Percentiles rank a stretch among this genome's conserved stretches.
phyloP scores from a whole-genome alignment of 2,888 invertebrate species.

The Teinopalpus imperialis region DNA sequence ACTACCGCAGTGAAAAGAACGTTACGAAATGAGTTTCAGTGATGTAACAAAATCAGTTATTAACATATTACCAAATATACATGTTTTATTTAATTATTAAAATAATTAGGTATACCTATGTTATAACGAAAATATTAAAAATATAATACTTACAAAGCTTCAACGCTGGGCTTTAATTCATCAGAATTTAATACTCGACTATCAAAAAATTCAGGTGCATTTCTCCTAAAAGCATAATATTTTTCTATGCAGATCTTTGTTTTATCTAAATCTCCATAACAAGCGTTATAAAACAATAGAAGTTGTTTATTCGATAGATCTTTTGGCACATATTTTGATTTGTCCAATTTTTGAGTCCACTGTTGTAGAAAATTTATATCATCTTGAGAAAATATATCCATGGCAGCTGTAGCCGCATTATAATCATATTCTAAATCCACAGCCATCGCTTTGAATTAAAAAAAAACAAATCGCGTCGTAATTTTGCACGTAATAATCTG shows the following conservation, averaged over 20 bases:
- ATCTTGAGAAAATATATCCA: slow-evolving; percentile 74
- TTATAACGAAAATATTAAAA: too few relatives aligned
- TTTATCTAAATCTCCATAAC: slow-evolving; percentile 81
- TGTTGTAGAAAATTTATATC: slow-evolving; percentile 67
- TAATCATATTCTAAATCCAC: slow-evolving; percentile 71
- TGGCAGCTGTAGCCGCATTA: slow-evolving; percentile 58
- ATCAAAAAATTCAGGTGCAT: slow-evolving; percentile 84
- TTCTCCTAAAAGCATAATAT: slow-evolving; percentile 82
- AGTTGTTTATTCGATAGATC: slow-evolving; percentile 83
- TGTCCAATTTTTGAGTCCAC: slow-evolving; percentile 74
- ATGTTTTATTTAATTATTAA: too few relatives aligned
- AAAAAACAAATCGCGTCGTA: slow-evolving; percentile 42
- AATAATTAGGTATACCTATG: too few relatives aligned
- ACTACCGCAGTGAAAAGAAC: too few relatives aligned
- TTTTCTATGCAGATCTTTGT: slow-evolving; percentile 84
- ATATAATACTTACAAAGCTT: slow-evolving; percentile 73
- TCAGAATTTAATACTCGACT: slow-evolving; percentile 78
- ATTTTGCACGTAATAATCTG: slow-evolving; percentile 43
- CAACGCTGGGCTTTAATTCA: slow-evolving; percentile 67
- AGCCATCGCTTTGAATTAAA: slow-evolving; percentile 51
- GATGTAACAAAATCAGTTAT: too few relatives aligned
- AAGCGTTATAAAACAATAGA: slow-evolving; percentile 85
- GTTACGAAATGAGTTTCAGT: too few relatives aligned
- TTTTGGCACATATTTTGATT: slow-evolving; percentile 73
- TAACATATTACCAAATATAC: too few relatives aligned